Percentiles rank a stretch among this genome's conserved stretches.
Evolutionary conservation across 2,888 invertebrate species (phyloP).

Genomic region (Pegoplata infirma): DNA sequence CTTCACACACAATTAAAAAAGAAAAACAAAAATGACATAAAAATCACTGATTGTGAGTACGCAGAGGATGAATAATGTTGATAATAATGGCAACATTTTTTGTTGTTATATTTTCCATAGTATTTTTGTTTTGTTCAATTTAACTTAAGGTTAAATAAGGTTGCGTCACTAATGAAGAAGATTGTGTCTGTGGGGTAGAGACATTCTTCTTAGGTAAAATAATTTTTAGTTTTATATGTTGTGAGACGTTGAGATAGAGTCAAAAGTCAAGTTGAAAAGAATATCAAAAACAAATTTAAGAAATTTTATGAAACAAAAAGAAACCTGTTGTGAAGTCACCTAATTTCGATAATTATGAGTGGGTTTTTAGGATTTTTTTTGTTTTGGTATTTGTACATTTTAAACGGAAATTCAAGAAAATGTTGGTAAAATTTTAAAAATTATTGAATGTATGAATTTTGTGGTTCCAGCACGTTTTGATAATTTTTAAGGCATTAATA

Average conservation of each 20-base stretch:
- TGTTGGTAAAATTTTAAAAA: slow-evolving; percentile 24
- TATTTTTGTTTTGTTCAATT: too few relatives aligned
- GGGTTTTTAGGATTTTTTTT: too few relatives aligned
- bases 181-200: slow-evolving; percentile 22
- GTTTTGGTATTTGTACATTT: slow-evolving; percentile 38
- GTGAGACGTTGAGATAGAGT: neutral
- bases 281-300: slow-evolving; percentile 29
- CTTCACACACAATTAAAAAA: neutral
- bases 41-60: neutral
- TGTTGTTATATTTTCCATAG: neutral
- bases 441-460: slow-evolving; percentile 39
- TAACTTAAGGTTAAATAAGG: too few relatives aligned
- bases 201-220: slow-evolving; percentile 54
- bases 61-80: neutral
- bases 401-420: slow-evolving; percentile 45
- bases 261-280: slow-evolving; percentile 11
- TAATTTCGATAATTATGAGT: slow-evolving; percentile 61
- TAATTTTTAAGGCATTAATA: slow-evolving; percentile 7
- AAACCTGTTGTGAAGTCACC: slow-evolving; percentile 63
- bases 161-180: slow-evolving; percentile 54
- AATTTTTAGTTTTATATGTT: slow-evolving; percentile 24
- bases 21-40: neutral
- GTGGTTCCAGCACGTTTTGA: slow-evolving; percentile 66
- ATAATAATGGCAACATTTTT: neutral
- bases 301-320: slow-evolving; percentile 19